These are phyloP conservation scores for Gallinago paraguaiae DNA, from an alignment of 2,113 vertebrate species.

Conservation along the genomic window DNA sequence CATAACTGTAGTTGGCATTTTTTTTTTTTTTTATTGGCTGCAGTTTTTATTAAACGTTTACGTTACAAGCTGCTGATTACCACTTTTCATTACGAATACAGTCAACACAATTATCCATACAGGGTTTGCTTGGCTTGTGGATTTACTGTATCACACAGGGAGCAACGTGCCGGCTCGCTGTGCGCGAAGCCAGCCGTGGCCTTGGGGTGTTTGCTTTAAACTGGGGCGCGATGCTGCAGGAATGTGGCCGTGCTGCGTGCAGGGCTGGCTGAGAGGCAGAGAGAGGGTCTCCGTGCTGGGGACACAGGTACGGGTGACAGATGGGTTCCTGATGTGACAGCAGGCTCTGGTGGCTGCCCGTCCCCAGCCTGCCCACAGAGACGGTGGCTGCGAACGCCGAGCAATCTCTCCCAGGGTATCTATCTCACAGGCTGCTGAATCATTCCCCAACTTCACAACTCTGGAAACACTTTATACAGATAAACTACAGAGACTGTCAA, in stretches of 20 bases:
- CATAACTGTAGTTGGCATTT: not conserved
- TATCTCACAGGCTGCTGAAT: not conserved
- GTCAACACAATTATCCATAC: not conserved
- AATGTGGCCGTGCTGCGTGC: accelerated
- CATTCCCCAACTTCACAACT: not conserved
- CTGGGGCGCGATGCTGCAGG: accelerated
- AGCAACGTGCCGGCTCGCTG: accelerated
- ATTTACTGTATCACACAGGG: not conserved
- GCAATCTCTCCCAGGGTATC: accelerated
- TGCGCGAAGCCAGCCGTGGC: accelerated
- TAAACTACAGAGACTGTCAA: not conserved
- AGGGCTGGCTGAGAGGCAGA: not conserved
- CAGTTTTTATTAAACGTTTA: not conserved
- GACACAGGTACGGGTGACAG: accelerated
- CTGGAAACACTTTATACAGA: not conserved
- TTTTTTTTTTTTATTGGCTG: not conserved
- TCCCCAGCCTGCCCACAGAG: not conserved
- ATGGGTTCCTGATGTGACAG: accelerated
- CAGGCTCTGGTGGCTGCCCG: not conserved
- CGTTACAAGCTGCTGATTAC: not conserved
- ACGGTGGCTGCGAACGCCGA: accelerated
- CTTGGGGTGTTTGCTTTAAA: not conserved
- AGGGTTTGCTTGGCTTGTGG: not conserved
- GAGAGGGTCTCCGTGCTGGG: accelerated
- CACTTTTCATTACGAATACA: not conserved